Conservation (phyloP, 2,113 vertebrate genomes). For the Suncus etruscus region DNA sequence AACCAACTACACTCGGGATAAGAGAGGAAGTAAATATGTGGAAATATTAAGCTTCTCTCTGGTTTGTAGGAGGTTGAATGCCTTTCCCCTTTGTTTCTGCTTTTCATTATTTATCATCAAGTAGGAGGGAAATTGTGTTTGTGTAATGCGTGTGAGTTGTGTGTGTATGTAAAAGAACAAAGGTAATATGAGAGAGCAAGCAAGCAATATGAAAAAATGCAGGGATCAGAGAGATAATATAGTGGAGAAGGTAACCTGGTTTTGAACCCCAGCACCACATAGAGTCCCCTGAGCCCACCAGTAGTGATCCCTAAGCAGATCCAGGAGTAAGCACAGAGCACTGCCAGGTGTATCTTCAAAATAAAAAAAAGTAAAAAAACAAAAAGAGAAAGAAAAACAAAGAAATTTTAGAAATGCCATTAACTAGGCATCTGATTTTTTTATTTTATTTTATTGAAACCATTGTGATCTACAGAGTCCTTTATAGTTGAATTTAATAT, state of each 20-base stretch:
- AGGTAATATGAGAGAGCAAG: background rate
- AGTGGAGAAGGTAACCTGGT: too few species aligned
- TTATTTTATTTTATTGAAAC: too few species aligned
- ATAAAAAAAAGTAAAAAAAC: too few species aligned
- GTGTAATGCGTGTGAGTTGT: background rate
- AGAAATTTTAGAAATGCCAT: background rate
- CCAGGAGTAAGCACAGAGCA: too few species aligned
- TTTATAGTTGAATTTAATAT: too few species aligned
- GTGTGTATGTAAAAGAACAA: background rate
- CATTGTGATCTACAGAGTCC: too few species aligned
- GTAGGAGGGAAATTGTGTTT: background rate
- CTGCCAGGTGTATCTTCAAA: too few species aligned
- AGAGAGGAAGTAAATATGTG: background rate
- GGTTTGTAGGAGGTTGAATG: rapidly evolving
- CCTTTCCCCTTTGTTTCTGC: background rate
- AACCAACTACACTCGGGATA: background rate
- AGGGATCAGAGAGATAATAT: too few species aligned
- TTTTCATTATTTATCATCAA: background rate
- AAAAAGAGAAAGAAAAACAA: too few species aligned
- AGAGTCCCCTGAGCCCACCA: too few species aligned
- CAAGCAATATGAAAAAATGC: background rate
- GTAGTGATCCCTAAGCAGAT: too few species aligned
- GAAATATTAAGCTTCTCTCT: background rate
- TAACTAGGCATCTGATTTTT: background rate
- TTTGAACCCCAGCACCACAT: too few species aligned